Evolutionary conservation across 2,888 invertebrate genomes (phyloP).

Genomic region (Hetaerina titia): DNA sequence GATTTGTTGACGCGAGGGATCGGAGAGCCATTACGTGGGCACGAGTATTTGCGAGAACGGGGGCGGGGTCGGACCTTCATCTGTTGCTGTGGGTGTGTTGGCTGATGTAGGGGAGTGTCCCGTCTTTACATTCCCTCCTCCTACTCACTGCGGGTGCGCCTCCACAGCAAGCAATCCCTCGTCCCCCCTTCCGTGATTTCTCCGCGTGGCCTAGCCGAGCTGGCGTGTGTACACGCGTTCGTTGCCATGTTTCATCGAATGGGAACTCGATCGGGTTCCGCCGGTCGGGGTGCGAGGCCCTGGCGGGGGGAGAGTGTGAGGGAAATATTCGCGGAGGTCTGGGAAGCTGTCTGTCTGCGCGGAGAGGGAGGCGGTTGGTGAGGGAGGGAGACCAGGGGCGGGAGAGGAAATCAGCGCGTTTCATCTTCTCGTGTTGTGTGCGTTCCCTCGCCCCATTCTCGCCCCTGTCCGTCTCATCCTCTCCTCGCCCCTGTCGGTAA

Average conservation of each 20-base stretch:
- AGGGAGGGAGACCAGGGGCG: not conserved
- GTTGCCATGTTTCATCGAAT: too few species aligned
- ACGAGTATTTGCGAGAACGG: not conserved
- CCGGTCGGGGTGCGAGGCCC: too few species aligned
- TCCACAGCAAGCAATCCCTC: too few species aligned
- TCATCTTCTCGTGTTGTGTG: not conserved
- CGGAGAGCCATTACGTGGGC: constrained; percentile 5
- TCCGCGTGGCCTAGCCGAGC: too few species aligned
- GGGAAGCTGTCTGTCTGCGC: not conserved
- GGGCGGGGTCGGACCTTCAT: not conserved
- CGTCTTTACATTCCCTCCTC: too few species aligned
- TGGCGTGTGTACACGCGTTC: too few species aligned
- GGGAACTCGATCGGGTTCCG: too few species aligned
- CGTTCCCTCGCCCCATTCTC: not conserved
- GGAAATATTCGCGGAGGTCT: too few species aligned
- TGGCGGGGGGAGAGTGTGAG: too few species aligned
- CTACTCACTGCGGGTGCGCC: too few species aligned
- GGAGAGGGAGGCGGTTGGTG: not conserved
- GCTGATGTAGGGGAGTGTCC: not conserved
- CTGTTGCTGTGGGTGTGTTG: not conserved
- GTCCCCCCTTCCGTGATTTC: too few species aligned
- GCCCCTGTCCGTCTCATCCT: not conserved
- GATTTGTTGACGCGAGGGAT: constrained; percentile 53
- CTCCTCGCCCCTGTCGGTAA: not conserved
- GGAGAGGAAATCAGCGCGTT: too few species aligned